These are phyloP conservation scores for Mobula birostris DNA, from an alignment of 2,113 vertebrate genomes.

Conservation along the genomic window DNA sequence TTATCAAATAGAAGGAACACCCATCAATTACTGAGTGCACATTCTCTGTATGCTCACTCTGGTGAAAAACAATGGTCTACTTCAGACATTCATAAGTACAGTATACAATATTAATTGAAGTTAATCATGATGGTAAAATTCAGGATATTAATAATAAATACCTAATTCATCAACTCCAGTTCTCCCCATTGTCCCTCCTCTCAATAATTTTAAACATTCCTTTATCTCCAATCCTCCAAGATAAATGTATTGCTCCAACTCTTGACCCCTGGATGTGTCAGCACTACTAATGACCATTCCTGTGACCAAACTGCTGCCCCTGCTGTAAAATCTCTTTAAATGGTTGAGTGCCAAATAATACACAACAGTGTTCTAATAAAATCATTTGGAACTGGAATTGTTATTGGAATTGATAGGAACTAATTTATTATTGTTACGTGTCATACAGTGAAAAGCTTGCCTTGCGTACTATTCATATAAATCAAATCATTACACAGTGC, in stretches of 20 bases:
- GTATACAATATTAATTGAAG: not conserved
- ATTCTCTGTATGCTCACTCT: not conserved
- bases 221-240: not conserved
- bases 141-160: too few species aligned
- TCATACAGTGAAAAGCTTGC: too few species aligned
- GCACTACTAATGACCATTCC: not conserved
- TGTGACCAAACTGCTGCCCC: not conserved
- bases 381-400: too few species aligned
- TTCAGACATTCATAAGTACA: not conserved
- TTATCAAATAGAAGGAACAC: not conserved
- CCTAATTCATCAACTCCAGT: too few species aligned
- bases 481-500: too few species aligned
- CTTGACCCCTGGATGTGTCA: not conserved
- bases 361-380: too few species aligned
- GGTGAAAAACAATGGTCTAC: not conserved
- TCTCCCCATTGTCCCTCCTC: not conserved
- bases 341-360: not conserved
- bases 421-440: too few species aligned
- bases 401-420: too few species aligned
- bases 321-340: not conserved
- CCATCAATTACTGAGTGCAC: not conserved
- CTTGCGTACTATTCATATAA: too few species aligned
- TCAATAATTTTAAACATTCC: not conserved
- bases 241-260: not conserved
- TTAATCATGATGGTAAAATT: not conserved